Percentiles rank a stretch among this genome's conserved stretches.
Conservation (phyloP, 2,888 invertebrate genomes). For the Dryobota labecula region DNA sequence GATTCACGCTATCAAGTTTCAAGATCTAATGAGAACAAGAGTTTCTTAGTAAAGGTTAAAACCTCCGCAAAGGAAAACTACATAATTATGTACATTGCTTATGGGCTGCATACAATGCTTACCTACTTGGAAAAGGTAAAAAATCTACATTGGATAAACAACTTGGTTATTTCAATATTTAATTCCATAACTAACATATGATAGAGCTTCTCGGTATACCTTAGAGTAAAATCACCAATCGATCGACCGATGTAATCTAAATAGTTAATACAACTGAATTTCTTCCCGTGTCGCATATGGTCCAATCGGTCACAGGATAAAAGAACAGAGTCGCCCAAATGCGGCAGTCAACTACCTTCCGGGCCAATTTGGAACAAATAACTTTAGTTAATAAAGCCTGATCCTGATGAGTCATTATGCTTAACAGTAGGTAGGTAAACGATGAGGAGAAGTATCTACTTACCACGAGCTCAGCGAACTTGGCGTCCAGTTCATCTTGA, state of each 20-base stretch:
- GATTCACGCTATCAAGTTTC: conserved; percentile 18
- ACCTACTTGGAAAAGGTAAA: conserved; percentile 22
- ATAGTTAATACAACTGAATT: background rate
- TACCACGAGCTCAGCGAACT: conserved; percentile 98
- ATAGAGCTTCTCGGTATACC: too few relatives aligned
- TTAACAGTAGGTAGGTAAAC: background rate
- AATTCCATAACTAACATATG: background rate
- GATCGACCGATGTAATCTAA: too few relatives aligned
- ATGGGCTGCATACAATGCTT: background rate
- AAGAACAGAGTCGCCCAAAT: background rate
- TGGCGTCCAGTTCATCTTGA: conserved; percentile 97
- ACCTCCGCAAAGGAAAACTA: conserved; percentile 35
- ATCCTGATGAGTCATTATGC: background rate
- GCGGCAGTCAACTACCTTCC: background rate
- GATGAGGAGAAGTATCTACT: conserved; percentile 76
- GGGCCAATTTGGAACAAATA: background rate
- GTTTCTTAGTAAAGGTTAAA: conserved; percentile 47
- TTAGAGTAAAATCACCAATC: background rate
- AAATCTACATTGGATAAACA: conserved; percentile 13
- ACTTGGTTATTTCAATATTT: conserved; percentile 9
- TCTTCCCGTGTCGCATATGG: too few relatives aligned
- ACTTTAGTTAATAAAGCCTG: background rate
- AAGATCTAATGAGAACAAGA: conserved; percentile 35
- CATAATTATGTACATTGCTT: conserved; percentile 43
- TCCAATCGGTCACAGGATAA: background rate